Evolutionary conservation across 2,888 invertebrate species (phyloP).

Genomic region (Eupithecia subumbrata): DNA sequence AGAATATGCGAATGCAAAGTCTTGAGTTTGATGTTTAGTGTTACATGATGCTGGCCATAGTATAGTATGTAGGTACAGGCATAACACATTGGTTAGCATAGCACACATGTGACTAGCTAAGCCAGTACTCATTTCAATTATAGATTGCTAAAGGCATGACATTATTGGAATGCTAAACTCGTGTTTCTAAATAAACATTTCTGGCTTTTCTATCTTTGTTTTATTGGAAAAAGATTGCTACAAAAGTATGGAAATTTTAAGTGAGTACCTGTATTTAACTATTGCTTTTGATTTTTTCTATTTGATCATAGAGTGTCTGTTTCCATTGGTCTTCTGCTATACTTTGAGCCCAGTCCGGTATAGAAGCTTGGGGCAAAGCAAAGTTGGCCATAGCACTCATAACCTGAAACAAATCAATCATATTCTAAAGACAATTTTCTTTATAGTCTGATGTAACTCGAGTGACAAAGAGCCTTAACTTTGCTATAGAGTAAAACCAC

Average conservation of each 20-base stretch:
- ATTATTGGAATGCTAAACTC: not conserved
- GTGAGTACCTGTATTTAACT: conserved; percentile 48
- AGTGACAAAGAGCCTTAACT: not conserved
- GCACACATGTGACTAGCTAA: not conserved
- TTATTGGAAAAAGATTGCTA: not conserved
- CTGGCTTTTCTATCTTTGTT: not conserved
- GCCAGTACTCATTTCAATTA: not conserved
- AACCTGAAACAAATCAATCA: conserved; percentile 71
- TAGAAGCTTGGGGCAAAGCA: conserved; percentile 85
- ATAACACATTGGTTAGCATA: not conserved
- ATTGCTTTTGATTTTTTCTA: conserved; percentile 73
- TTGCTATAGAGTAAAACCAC: not conserved
- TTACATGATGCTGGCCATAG: too few relatives aligned
- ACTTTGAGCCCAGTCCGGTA: conserved; percentile 89
- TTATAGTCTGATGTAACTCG: not conserved
- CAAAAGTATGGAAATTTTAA: conserved; percentile 5
- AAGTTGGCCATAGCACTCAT: conserved; percentile 88
- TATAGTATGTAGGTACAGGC: too few relatives aligned
- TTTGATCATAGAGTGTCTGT: conserved; percentile 84
- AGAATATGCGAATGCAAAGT: not conserved
- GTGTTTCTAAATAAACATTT: not conserved
- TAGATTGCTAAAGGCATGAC: not conserved
- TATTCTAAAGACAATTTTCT: not conserved
- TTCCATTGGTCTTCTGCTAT: conserved; percentile 89
- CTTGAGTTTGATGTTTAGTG: too few relatives aligned